Evolutionary conservation across 2,797 vertebrate genomes (phyloP).

Genomic region (Syngnathus rostellatus): DNA sequence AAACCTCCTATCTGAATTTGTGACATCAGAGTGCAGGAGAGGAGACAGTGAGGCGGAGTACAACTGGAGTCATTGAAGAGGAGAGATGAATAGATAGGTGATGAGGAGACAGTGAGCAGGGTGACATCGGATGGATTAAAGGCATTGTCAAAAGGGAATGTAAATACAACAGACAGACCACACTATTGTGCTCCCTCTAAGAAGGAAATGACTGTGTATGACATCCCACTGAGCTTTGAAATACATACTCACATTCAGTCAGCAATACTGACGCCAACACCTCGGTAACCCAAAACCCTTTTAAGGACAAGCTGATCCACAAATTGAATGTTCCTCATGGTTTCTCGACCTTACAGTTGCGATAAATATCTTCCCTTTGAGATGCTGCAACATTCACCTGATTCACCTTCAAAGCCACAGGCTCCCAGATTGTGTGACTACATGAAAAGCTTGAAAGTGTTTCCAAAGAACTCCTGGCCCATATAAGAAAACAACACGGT

Average conservation of each 20-base stretch:
- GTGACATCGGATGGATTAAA: conserved; percentile 48
- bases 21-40: conserved; percentile 46
- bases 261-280: conserved; percentile 20
- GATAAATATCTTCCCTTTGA: not conserved
- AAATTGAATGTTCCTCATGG: conserved; percentile 20
- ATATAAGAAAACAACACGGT: not conserved
- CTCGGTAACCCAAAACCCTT: conserved; percentile 11
- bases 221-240: conserved; percentile 31
- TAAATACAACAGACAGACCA: conserved; percentile 38
- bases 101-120: conserved; percentile 37
- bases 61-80: conserved; percentile 39
- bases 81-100: conserved; percentile 39
- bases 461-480: not conserved
- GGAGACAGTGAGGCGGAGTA: conserved; percentile 24
- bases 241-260: conserved; percentile 18
- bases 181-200: conserved; percentile 28
- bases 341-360: not conserved
- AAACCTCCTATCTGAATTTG: conserved; percentile 45
- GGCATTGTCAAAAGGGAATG: conserved; percentile 24
- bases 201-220: conserved; percentile 28
- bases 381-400: not conserved
- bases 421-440: not conserved
- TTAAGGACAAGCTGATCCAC: conserved; percentile 27
- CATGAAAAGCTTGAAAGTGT: not conserved
- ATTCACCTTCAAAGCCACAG: not conserved